phyloP scores from a whole-genome alignment of 2,888 invertebrate species.

The Subacronicta megacephala region DNA sequence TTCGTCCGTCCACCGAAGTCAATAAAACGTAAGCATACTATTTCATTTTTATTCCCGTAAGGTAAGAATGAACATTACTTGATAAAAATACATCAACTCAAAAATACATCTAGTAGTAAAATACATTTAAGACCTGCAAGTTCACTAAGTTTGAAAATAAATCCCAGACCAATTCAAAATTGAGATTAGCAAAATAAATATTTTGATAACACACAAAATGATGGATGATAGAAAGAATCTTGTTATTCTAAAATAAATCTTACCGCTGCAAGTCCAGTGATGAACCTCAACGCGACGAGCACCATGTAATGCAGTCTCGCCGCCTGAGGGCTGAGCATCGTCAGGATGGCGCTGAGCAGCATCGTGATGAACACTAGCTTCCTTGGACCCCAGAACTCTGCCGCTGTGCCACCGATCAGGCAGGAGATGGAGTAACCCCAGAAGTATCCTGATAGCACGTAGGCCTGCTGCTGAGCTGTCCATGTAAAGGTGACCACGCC shows the following conservation, averaged over 20 bases:
- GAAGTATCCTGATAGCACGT: conserved; percentile 90
- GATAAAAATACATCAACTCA: too few relatives aligned
- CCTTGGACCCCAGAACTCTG: conserved; percentile 91
- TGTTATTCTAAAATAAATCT: conserved; percentile 61
- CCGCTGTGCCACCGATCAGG: conserved; percentile 90
- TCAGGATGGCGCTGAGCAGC: conserved; percentile 87
- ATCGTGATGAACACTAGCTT: conserved; percentile 89
- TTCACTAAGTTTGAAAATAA: too few relatives aligned
- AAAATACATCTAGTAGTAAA: too few relatives aligned
- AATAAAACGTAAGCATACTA: too few relatives aligned
- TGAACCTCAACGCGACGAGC: conserved; percentile 89
- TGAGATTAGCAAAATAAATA: too few relatives aligned
- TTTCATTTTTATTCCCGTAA: too few relatives aligned
- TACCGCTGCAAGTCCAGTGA: conserved; percentile 91
- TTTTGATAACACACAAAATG: too few relatives aligned
- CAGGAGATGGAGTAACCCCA: conserved; percentile 91
- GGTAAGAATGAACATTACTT: too few relatives aligned
- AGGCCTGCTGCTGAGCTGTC: conserved; percentile 91
- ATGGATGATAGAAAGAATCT: too few relatives aligned
- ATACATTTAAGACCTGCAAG: too few relatives aligned
- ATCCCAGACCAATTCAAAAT: too few relatives aligned
- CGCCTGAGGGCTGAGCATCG: conserved; percentile 90
- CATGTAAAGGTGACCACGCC: conserved; percentile 86
- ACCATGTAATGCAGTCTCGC: conserved; percentile 89
- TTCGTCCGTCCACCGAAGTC: too few relatives aligned